Evolutionary conservation across 2,113 vertebrate species (phyloP), one percentile per base, ranked within the genome.

Genomic region (Asarcornis scutulata): DNA sequence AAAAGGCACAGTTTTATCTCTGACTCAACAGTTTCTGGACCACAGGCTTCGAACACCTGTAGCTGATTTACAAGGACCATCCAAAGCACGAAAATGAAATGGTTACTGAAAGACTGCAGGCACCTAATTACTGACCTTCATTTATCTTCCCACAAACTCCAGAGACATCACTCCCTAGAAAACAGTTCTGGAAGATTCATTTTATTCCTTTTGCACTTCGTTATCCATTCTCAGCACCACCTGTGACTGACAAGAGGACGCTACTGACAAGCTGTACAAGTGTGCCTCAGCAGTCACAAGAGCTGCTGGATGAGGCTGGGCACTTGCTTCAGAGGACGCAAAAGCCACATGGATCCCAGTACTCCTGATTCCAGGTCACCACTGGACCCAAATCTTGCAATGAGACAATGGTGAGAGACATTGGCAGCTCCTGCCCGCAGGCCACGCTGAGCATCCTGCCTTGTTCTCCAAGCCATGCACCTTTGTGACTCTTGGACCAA

Each of bases 201-300:
- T 46, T 42, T 34, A 6, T 42, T 71, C 6, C 48, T 22, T 71
- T 55, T 79, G 56, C 36, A 25, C 31, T 68, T 17, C 40, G 5
- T 40, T 40, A 14, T 17, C 44, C 18, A 13, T 13, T 8, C 16
- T 3, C 55, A 17, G 3, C 29, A 36, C 17, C 27, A 13, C 6
- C 17, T 15, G 26, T 44, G 83, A 7, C 36, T 9, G n/a, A 36
- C 0, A 0, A 72, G 68, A 34, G 86, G 82, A 59, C 11, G 1
- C 2, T 1, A 68, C 26, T 38, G 32, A 8, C 31, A 34, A 31
- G 29, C 11, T 20, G 4, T 25, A 14, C 55, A 50, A 44, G 44
- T 1, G 0, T 0, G 14, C 34, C 77, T 36, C 10, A 0, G n/a
- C 44, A 44, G 3, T 34, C 0, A 0, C 6, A 1, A 52, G 29